These are phyloP conservation scores for Brenthis daphne DNA, from an alignment of 2,888 invertebrate species.

Conservation along the genomic window DNA sequence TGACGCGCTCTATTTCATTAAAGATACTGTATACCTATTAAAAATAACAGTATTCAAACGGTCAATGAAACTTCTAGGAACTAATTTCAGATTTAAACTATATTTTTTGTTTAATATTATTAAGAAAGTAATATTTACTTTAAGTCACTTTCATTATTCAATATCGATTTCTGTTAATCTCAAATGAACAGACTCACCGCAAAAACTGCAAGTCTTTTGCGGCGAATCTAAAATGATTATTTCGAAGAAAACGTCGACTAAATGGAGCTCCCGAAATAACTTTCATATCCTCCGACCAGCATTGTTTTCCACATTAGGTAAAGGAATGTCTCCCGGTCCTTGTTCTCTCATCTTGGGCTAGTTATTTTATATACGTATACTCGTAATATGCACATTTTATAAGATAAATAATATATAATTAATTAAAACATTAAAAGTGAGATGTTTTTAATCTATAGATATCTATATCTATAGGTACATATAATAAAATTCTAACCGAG, in stretches of 20 bases:
- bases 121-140: background rate
- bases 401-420: no score
- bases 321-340: conserved; percentile 59
- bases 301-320: conserved; percentile 80
- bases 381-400: no score
- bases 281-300: conserved; percentile 41
- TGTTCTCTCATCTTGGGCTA: conserved; percentile 59
- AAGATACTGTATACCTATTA: background rate
- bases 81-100: no score
- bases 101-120: background rate
- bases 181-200: conserved; percentile 12
- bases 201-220: conserved; percentile 31
- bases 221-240: conserved; percentile 34
- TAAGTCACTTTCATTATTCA: background rate
- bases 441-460: no score
- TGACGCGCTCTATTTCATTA: conserved; percentile 32
- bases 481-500: no score
- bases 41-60: no score
- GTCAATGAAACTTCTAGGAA: no score
- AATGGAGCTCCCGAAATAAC: conserved; percentile 51
- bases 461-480: no score
- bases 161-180: conserved; percentile 3
- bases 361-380: conserved; percentile 35
- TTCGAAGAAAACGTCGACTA: conserved; percentile 27
- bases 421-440: no score